phyloP scores from a whole-genome alignment of 1,140 invertebrate species.

The Papilio xuthus region DNA sequence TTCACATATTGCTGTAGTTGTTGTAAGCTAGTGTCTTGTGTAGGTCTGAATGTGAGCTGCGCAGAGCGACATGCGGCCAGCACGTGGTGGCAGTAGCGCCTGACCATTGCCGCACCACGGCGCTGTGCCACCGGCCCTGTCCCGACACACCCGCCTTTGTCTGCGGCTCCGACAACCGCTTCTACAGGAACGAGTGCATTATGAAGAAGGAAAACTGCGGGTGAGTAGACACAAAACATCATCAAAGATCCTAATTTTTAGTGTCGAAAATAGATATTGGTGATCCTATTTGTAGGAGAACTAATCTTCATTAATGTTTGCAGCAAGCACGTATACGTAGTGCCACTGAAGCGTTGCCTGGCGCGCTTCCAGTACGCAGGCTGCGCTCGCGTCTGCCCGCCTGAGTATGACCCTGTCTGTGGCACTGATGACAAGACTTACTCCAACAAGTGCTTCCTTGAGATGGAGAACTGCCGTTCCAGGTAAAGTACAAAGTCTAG shows the following conservation, averaged over 20 bases:
- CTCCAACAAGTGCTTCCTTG: constrained; percentile 95
- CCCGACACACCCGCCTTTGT: constrained; percentile 88
- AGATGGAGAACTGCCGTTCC: constrained; percentile 93
- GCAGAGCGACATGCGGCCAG: constrained; percentile 91
- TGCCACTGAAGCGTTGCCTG: constrained; percentile 91
- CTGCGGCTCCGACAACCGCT: constrained; percentile 95
- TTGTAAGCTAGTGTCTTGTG: constrained; percentile 34
- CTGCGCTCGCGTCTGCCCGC: constrained; percentile 92
- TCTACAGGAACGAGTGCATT: constrained; percentile 96
- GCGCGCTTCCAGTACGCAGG: constrained; percentile 92
- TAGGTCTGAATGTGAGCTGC: constrained; percentile 94
- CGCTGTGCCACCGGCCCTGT: constrained; percentile 87
- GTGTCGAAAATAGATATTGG: neutral
- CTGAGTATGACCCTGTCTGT: constrained; percentile 94
- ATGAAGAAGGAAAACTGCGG: constrained; percentile 96
- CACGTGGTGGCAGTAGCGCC: constrained; percentile 90
- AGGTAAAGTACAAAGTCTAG: constrained; percentile 72
- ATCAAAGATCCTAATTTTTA: neutral
- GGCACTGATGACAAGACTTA: constrained; percentile 95
- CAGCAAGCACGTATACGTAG: constrained; percentile 93
- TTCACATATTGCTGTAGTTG: neutral
- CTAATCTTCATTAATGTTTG: constrained; percentile 39
- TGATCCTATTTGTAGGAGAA: neutral
- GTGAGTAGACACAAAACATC: constrained; percentile 76
- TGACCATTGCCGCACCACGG: constrained; percentile 91